A percentile compares a stretch with the other conserved stretches of the same genome.
Evolutionary conservation across 53 echinoderm and acorn worm species (phyloP).

Genomic region (Echinometra lucunter): DNA sequence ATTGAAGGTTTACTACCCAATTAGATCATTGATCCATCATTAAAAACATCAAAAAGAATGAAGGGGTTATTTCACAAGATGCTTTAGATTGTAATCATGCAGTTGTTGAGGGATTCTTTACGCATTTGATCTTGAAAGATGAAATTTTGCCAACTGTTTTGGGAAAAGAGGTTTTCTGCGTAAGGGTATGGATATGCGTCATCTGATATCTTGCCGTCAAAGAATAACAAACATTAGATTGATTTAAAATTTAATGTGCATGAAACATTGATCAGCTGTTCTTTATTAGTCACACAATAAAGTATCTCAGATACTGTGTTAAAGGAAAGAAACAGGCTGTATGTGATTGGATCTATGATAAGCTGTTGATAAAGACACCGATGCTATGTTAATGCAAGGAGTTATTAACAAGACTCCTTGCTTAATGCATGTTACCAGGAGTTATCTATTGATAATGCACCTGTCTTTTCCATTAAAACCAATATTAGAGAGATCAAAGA

Average conservation of each 20-base stretch:
- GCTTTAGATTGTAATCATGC: background rate
- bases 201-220: constrained; percentile 8
- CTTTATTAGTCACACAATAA: constrained; percentile 9
- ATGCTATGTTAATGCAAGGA: too few relatives aligned
- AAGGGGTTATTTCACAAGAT: background rate
- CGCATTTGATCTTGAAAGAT: background rate
- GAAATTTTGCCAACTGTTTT: constrained; percentile 26
- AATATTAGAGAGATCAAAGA: background rate
- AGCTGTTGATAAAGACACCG: background rate
- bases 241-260: background rate
- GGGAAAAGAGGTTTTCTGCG: background rate
- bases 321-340: background rate
- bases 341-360: background rate
- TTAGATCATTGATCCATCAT: background rate
- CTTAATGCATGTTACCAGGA: too few relatives aligned
- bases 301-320: background rate
- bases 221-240: background rate
- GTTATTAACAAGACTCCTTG: too few relatives aligned
- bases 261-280: constrained; percentile 22
- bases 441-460: too few relatives aligned
- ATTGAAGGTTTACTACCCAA: background rate
- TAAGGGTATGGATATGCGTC: background rate
- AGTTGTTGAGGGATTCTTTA: constrained; percentile 26
- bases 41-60: background rate
- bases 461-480: background rate